Evolutionary conservation across 2,113 vertebrate species (phyloP).

Genomic region (Polyodon spathula): DNA sequence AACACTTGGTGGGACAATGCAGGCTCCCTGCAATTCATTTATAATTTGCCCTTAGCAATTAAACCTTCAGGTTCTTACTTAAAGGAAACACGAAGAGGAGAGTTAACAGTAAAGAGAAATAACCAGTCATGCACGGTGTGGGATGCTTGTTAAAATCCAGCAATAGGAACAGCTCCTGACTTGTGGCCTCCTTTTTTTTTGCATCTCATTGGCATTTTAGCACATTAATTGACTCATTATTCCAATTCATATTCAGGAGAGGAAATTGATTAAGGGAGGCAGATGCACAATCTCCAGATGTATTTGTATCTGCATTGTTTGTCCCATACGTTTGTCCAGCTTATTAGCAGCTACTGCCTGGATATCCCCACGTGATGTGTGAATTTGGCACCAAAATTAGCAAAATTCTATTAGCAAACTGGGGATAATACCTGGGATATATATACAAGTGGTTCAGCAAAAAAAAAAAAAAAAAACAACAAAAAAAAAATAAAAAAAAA

Average conservation of each 20-base stretch:
- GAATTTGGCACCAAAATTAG: too few relatives aligned
- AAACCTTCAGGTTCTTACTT: conserved; percentile 14
- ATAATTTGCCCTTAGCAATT: conserved; percentile 22
- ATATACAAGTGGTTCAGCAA: too few relatives aligned
- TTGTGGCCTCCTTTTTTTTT: conserved; percentile 31
- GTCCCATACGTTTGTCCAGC: conserved; percentile 64
- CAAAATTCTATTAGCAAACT: too few relatives aligned
- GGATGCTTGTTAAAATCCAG: conserved; percentile 59
- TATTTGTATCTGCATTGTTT: conserved; percentile 51
- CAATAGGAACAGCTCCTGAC: conserved; percentile 49
- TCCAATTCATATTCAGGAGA: conserved; percentile 69
- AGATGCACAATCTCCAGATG: conserved; percentile 75
- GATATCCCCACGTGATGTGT: too few relatives aligned
- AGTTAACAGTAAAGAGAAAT: conserved; percentile 37
- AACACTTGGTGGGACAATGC: conserved; percentile 16
- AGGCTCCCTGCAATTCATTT: conserved; percentile 14
- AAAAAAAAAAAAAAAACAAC: not conserved
- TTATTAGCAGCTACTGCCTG: conserved; percentile 54
- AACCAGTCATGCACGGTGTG: conserved; percentile 48
- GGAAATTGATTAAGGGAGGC: conserved; percentile 74
- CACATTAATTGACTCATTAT: conserved; percentile 93
- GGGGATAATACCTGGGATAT: too few relatives aligned
- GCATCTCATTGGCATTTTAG: conserved; percentile 82
- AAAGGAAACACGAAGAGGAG: conserved; percentile 17
- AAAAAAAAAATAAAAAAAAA: not conserved